Evolutionary conservation across 2,797 vertebrate genomes (phyloP), one percentile per base, ranked within the genome.

Genomic region (Periophthalmus magnuspinnatus): DNA sequence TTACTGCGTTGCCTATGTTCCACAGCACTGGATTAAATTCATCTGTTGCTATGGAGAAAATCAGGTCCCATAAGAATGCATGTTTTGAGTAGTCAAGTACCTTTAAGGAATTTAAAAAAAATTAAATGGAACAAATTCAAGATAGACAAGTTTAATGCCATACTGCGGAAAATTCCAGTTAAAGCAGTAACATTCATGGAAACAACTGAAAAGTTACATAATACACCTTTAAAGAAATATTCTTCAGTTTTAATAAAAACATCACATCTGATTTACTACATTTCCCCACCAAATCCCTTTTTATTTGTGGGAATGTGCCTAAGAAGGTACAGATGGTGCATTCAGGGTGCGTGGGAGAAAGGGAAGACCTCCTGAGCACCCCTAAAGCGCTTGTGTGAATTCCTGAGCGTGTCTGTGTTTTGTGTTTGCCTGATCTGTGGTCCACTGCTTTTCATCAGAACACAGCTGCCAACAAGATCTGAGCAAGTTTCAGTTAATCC

Each of bases 401-500:
- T 65, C 63, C 63, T 65, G 63, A 65, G 16, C 9, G 7, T n/a
- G 24, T 65, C 63, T 45, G 33, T 50, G 45, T 65, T 65, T 50
- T 33, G 63, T 33, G 45, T 50, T 48, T 5, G 24, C 70, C 57
- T 33, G 55, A 34, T 57, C 13, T 69, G 5, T 57, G 60, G 11
- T 33, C 41, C 1, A 58, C 34, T 52, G 64, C 50, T 71, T 70
- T 71, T 47, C 67, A 56, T 67, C 70, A 76, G 73, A 65, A 70
- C 19, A 22, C 58, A 67, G 69, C 4, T 28, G 32, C 28, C 77
- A 70, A 82, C 63, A 61, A 69, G 82, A 76, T 71, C 52, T 52
- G 63, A 50, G 34, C 33, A 50, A 67, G 36, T 61, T 32, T 47
- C 72, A 62, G 58, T 76, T 81, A 77, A 83, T 77, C 78, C 67